phyloP scores from a whole-genome alignment of 2,113 vertebrate species.

The Grammomys surdaster region DNA sequence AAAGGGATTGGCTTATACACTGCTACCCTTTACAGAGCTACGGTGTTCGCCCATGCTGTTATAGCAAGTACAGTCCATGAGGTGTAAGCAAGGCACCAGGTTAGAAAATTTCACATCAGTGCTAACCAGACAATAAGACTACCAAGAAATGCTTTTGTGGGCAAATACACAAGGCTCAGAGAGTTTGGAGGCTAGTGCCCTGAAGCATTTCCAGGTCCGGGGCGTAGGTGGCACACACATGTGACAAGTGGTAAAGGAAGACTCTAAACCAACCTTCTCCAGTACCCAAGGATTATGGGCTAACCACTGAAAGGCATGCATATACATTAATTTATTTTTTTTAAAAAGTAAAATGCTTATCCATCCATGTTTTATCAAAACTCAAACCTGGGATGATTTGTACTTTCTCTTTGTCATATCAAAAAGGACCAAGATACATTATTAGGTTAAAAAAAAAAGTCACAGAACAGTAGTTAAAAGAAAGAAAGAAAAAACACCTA shows the following conservation, averaged over 20 bases:
- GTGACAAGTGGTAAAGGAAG: not conserved
- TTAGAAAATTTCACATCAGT: constrained; percentile 13
- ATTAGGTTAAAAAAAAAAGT: not conserved
- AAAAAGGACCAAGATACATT: not conserved
- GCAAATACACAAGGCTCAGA: not conserved
- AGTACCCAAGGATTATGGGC: not conserved
- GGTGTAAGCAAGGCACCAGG: not conserved
- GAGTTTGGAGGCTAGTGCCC: not conserved
- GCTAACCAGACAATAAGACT: constrained; percentile 21
- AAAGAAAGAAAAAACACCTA: not conserved
- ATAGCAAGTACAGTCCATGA: not conserved
- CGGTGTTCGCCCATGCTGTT: constrained; percentile 34
- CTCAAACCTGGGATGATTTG: too few species aligned
- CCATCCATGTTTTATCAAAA: not conserved
- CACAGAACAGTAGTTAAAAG: constrained; percentile 22
- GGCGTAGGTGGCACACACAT: not conserved
- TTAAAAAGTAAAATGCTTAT: not conserved
- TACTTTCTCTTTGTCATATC: too few species aligned
- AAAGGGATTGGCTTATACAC: constrained; percentile 53
- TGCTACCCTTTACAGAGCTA: constrained; percentile 39
- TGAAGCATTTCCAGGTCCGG: not conserved
- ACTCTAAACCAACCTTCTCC: not conserved
- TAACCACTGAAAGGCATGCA: not conserved
- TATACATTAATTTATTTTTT: not conserved
- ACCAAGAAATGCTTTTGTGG: constrained; percentile 9